phyloP scores from a whole-genome alignment of 2,113 vertebrate genomes.

The Vulpes vulpes region DNA sequence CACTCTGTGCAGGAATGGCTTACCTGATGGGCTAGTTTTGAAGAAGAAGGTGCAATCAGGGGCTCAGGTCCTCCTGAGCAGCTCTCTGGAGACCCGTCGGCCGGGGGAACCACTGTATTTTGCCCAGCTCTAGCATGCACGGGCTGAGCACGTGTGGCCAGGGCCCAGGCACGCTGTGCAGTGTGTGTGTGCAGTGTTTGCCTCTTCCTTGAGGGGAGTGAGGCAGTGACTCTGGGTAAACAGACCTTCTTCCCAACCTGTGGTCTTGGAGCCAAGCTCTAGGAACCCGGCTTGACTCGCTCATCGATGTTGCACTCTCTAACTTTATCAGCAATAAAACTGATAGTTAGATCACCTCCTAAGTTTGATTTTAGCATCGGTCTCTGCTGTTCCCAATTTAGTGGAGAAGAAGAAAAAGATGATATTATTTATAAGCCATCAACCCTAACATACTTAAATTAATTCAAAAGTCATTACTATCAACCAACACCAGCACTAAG shows the following conservation, averaged over 20 bases:
- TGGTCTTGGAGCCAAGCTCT: neutral
- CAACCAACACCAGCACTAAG: neutral
- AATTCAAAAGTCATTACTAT: neutral
- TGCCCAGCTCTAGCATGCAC: neutral
- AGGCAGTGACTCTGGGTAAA: neutral
- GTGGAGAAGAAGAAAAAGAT: neutral
- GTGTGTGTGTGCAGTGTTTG: neutral
- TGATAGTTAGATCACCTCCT: neutral
- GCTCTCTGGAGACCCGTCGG: neutral
- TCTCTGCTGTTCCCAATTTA: neutral
- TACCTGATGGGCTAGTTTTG: neutral
- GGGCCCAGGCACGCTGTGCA: neutral
- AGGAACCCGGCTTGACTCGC: neutral
- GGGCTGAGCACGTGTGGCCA: accelerated
- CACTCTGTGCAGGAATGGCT: neutral
- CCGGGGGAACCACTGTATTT: neutral
- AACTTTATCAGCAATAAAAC: neutral
- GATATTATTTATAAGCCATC: slow-evolving; percentile 18
- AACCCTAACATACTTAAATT: neutral
- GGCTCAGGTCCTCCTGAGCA: neutral
- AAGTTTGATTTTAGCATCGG: neutral
- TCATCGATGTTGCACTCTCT: neutral
- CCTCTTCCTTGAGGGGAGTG: neutral
- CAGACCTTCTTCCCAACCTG: neutral
- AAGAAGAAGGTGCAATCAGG: neutral